These are phyloP conservation scores for Sminthurinus aureus DNA, from an alignment of 2,888 invertebrate species.

Conservation along the genomic window DNA sequence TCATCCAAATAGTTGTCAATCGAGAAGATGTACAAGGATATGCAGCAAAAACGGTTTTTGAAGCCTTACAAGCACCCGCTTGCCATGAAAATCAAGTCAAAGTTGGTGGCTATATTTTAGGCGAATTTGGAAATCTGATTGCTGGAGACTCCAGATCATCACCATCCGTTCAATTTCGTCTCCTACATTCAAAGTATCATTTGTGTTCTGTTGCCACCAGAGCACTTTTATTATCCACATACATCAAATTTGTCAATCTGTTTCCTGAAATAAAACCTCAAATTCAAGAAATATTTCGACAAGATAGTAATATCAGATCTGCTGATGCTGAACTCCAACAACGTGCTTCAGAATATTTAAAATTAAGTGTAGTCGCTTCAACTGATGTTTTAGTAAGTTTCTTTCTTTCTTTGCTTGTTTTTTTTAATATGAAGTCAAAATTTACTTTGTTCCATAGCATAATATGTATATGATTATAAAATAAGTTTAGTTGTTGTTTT, in stretches of 20 bases:
- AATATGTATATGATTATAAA: not conserved
- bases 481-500: not conserved
- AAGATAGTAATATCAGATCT: slow-evolving; percentile 94
- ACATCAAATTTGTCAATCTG: slow-evolving; percentile 98
- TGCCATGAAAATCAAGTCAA: slow-evolving; percentile 99
- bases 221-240: slow-evolving; percentile 94
- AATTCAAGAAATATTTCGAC: slow-evolving; percentile 92
- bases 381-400: slow-evolving; percentile 84
- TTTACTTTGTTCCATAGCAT: too few species aligned
- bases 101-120: slow-evolving; percentile 98
- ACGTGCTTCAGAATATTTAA: slow-evolving; percentile 96
- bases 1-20: slow-evolving; percentile 99
- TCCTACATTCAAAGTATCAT: slow-evolving; percentile 87
- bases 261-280: slow-evolving; percentile 97
- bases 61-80: slow-evolving; percentile 97
- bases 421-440: too few species aligned
- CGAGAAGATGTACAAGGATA: slow-evolving; percentile 98
- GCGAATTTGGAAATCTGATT: slow-evolving; percentile 99
- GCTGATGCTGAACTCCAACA: slow-evolving; percentile 99
- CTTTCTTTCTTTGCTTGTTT: too few species aligned
- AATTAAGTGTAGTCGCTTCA: slow-evolving; percentile 93
- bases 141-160: slow-evolving; percentile 98
- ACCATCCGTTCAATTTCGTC: slow-evolving; percentile 95
- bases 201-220: slow-evolving; percentile 87
- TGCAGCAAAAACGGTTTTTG: slow-evolving; percentile 99